Evolutionary conservation across 2,797 vertebrate species (phyloP).

Genomic region (Helostoma temminkii): DNA sequence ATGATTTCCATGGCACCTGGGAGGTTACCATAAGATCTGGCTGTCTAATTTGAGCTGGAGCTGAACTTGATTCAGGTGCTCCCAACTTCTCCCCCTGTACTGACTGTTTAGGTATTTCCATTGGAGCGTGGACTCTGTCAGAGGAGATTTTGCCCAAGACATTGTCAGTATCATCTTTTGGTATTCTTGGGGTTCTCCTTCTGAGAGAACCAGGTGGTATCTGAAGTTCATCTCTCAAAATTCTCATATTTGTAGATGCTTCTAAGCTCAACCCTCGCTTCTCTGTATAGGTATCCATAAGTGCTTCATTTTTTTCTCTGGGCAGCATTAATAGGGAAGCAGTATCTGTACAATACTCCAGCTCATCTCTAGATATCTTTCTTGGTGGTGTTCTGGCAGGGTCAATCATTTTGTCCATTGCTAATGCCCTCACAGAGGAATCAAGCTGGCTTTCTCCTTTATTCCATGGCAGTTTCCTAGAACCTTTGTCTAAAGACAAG

Average conservation of each 20-base stretch:
- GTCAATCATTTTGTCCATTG: constrained; percentile 65
- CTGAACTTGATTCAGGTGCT: constrained; percentile 55
- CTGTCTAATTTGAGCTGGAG: constrained; percentile 82
- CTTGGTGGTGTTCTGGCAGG: constrained; percentile 45
- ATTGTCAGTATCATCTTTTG: constrained; percentile 57
- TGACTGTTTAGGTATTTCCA: constrained; percentile 61
- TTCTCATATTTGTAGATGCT: constrained; percentile 45
- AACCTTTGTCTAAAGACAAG: constrained; percentile 61
- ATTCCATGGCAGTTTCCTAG: constrained; percentile 46
- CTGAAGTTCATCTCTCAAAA: constrained; percentile 72
- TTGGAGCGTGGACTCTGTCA: constrained; percentile 54
- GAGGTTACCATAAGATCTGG: constrained; percentile 89
- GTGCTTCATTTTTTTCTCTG: constrained; percentile 61
- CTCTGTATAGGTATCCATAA: constrained; percentile 50
- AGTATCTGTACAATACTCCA: constrained; percentile 63
- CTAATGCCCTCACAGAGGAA: constrained; percentile 46
- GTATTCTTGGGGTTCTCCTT: constrained; percentile 61
- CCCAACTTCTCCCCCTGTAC: constrained; percentile 66
- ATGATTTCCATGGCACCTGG: constrained; percentile 78
- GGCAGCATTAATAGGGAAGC: constrained; percentile 50
- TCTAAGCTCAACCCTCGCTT: constrained; percentile 64
- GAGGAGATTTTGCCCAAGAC: constrained; percentile 29
- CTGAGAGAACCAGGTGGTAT: constrained; percentile 61
- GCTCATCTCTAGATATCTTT: constrained; percentile 72
- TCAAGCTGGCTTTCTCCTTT: constrained; percentile 69